Percentiles rank a stretch among this genome's conserved stretches.
phyloP scores from a whole-genome alignment of 2,113 vertebrate genomes.

The Pipa parva region DNA sequence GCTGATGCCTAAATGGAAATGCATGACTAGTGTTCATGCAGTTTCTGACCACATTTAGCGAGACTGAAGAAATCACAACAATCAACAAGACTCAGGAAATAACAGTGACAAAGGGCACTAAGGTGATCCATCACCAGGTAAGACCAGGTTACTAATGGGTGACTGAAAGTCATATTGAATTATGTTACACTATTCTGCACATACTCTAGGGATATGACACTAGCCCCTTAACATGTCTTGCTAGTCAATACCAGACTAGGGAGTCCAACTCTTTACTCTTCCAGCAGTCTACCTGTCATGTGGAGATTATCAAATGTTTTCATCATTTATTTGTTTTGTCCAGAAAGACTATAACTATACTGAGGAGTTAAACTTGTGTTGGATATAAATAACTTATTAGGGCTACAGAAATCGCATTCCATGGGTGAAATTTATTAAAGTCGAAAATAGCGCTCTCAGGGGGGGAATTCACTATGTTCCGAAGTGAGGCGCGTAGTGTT shows the following conservation, averaged over 20 bases:
- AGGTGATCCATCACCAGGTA: slow-evolving; percentile 13
- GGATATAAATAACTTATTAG: no score
- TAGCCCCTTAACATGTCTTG: neutral
- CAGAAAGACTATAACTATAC: no score
- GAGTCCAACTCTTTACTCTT: neutral
- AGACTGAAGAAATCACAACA: neutral
- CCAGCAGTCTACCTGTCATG: neutral
- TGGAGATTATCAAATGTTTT: neutral
- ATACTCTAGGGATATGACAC: neutral
- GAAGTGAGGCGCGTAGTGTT: no score
- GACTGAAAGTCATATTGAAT: slow-evolving; percentile 10
- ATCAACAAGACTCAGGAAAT: neutral
- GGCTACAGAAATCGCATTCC: no score
- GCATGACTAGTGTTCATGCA: neutral
- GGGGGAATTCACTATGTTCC: no score
- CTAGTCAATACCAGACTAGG: neutral
- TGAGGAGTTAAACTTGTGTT: no score
- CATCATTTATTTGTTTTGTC: no score
- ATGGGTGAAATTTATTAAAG: no score
- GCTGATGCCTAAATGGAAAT: neutral
- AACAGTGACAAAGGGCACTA: neutral
- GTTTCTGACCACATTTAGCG: neutral
- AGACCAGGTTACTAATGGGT: neutral
- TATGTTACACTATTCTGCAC: slow-evolving; percentile 5
- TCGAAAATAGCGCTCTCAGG: no score